Base-by-base conservation (phyloP, 2,113 vertebrate species). In the Nesoenas mayeri region DNA sequence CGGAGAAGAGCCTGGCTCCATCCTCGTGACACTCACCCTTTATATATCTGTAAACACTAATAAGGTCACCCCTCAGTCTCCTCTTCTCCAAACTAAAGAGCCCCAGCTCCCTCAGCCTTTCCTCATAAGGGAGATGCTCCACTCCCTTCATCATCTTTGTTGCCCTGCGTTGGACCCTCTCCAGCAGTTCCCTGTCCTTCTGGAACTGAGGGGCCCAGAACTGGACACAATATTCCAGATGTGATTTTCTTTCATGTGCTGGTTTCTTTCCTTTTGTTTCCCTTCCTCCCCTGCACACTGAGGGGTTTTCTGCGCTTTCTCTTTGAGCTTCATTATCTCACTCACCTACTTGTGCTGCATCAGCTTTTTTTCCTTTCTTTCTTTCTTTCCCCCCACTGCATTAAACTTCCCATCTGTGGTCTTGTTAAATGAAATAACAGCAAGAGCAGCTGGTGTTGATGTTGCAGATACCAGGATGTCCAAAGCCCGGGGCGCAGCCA, bases 221-320 rank as follows among this genome's bases (percentile, higher is more conserved):
- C 40, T 40, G 40, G 40, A 40, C 40, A 40, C 40, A 40, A 14
- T 40, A 40, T 40, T 40, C 40, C 40, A 40, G 40, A 14, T 40
- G 40, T 40, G 40, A 40, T 40, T 40, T 71, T 58, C 20, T 83
- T 53, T 56, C 11, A 5, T 11, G 6, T 5, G 2, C 8, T 21
- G 4, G 2, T 74, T 93, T 85, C 15, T 50, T 65, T 40, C 5
- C 36, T 58, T 85, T n/a, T 10, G 6, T 80, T 86, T 40, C 11
- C 0, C 56, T 31, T 6, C 13, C 20, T 72, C 26, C 60, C 71
- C 34, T 61, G 34, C 0, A 0, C 12, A 2, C 26, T 48, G 2
- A 44, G 40, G 36, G 22, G 21, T 91, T 61, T 81, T 38, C 51
- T 86, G 29, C 2, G 13, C 62, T 61, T 80, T 77, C 50, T 61